Base-by-base conservation (phyloP, 2,797 vertebrate species). In the Eleutherodactylus coqui region DNA sequence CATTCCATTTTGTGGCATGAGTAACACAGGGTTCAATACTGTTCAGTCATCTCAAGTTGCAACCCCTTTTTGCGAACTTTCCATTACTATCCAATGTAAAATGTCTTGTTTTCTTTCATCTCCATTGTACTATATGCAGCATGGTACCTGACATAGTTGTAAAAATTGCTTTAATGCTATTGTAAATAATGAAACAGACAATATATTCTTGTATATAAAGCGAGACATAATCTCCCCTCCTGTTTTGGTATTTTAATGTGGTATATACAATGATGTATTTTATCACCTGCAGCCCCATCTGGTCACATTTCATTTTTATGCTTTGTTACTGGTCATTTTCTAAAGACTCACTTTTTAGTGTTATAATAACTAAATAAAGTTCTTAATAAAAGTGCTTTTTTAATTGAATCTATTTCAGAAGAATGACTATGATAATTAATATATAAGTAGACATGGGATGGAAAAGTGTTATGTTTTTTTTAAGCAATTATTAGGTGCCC, bases 131-230 rank as follows among this genome's bases (percentile, higher is more conserved):
- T 91, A 94, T 94, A 95, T 90, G 75, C 89, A 91, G 89, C 90
- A 90, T 89, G 90, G 91, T 92, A 92, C 90, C 90, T 90, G 82
- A 89, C 91, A 93, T 89, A 94, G 94, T 94, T 95, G 94, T 95
- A 95, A 93, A 95, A 95, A 94, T 92, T 95, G 92, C 92, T 95
- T 94, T 95, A 93, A 92, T 92, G 91, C 92, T 90, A 91, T 92
- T 95, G 94, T 95, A 95, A 95, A 95, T 95, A 95, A 85, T 92
- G 90, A 92, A 93, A 95, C 94, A 93, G 94, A 94, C 93, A 90
- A 91, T 95, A 94, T 95, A 93, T 95, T 94, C 92, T 94, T 95
- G 94, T 95, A 95, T 91, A 95, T 94, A 95, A 94, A 94, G n/a
- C 90, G 90, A 93, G 88, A 92, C 90, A 89, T 91, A 78, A 90